A percentile compares a stretch with the other conserved stretches of the same genome.
phyloP scores from a whole-genome alignment of 2,113 vertebrate genomes.

The Rhipidura dahli region DNA sequence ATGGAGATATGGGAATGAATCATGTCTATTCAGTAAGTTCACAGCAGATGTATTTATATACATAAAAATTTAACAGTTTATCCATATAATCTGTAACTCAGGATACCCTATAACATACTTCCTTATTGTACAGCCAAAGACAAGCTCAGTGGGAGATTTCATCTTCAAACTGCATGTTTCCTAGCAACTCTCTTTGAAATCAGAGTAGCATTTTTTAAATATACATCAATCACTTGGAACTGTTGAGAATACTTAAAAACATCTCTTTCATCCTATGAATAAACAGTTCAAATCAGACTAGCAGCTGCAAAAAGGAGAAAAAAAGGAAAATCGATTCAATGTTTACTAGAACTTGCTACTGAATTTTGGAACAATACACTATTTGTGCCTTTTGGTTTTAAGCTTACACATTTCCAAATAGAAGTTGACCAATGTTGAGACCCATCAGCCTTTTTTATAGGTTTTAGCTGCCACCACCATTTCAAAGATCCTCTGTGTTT shows the following conservation, averaged over 20 bases:
- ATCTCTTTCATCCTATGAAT: slow-evolving; percentile 68
- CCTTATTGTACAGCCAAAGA: slow-evolving; percentile 61
- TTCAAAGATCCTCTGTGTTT: neutral
- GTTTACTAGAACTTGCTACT: slow-evolving; percentile 10
- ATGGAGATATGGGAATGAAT: neutral
- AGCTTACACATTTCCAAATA: neutral
- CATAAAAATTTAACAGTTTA: slow-evolving; percentile 23
- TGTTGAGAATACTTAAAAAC: slow-evolving; percentile 68
- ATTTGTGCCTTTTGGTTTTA: slow-evolving; percentile 9
- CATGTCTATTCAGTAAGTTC: neutral
- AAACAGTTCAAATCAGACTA: slow-evolving; percentile 72
- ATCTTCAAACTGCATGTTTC: slow-evolving; percentile 77
- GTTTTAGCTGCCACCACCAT: neutral
- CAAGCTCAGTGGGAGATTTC: slow-evolving; percentile 67
- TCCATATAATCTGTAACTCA: slow-evolving; percentile 29
- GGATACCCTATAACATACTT: slow-evolving; percentile 31
- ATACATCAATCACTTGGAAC: slow-evolving; percentile 64
- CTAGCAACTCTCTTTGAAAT: slow-evolving; percentile 86
- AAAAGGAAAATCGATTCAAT: slow-evolving; percentile 4
- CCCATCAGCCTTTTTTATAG: neutral
- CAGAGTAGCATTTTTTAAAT: slow-evolving; percentile 68
- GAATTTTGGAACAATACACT: slow-evolving; percentile 3
- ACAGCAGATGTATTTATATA: neutral
- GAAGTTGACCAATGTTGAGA: neutral
- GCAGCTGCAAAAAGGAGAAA: slow-evolving; percentile 46